These are phyloP conservation scores for Semnornis frantzii DNA, from an alignment of 2,113 vertebrate genomes.

Conservation along the genomic window DNA sequence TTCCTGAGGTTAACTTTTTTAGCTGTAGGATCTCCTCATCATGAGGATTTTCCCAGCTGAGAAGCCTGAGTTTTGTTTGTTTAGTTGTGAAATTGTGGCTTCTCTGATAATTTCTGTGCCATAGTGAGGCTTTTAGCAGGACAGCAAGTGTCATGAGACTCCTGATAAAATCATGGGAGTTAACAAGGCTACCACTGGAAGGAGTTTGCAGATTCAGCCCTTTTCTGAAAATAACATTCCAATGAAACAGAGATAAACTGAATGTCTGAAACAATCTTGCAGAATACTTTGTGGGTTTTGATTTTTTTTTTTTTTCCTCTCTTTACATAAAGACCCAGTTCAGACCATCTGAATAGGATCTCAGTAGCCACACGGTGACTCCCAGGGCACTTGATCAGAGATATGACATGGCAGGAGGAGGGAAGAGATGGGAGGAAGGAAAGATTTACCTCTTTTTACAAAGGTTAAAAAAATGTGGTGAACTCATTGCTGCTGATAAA, in stretches of 20 bases:
- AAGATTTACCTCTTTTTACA: neutral
- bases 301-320: neutral
- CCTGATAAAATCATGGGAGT: constrained; percentile 22
- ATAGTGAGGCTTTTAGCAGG: neutral
- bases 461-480: neutral
- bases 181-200: neutral
- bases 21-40: neutral
- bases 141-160: neutral
- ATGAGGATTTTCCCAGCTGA: neutral
- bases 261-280: neutral
- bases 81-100: neutral
- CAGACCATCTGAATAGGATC: neutral
- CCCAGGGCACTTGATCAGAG: neutral
- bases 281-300: neutral
- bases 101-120: neutral
- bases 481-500: too few species aligned
- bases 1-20: neutral
- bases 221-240: constrained; percentile 31
- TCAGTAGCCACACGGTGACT: neutral
- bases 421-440: neutral
- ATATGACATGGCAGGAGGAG: neutral
- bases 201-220: constrained; percentile 39
- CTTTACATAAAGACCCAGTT: neutral
- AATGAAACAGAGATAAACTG: neutral
- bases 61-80: neutral